These are phyloP conservation scores for Cryptocephalus primarius DNA, from an alignment of 2,888 invertebrate species.

Conservation along the genomic window DNA sequence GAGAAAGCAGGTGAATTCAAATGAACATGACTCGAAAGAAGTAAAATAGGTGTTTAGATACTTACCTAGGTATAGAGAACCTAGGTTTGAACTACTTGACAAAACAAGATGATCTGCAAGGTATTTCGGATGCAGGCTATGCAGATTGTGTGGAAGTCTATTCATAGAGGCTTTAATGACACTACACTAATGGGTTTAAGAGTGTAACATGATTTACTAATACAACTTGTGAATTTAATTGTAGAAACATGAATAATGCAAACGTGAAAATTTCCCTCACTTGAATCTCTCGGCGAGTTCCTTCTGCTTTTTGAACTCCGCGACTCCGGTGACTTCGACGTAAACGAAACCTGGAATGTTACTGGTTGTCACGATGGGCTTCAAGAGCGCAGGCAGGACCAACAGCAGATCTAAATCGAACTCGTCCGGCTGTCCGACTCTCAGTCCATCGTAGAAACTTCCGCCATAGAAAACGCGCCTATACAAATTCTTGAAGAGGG, in stretches of 20 bases:
- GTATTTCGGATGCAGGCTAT: slow-evolving; percentile 10
- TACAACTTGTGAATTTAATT: too few species aligned
- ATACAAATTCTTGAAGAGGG: slow-evolving; percentile 27
- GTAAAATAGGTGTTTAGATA: slow-evolving; percentile 5
- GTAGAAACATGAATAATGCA: too few species aligned
- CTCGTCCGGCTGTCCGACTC: slow-evolving; percentile 47
- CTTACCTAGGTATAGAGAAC: slow-evolving; percentile 1
- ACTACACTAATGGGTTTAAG: too few species aligned
- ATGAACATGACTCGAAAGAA: slow-evolving; percentile 2
- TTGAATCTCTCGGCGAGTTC: too few species aligned
- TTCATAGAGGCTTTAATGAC: too few species aligned
- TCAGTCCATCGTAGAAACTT: slow-evolving; percentile 50
- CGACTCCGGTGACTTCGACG: slow-evolving; percentile 13
- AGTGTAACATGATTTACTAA: too few species aligned
- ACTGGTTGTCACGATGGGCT: slow-evolving; percentile 25
- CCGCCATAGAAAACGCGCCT: slow-evolving; percentile 40
- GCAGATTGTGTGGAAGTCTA: slow-evolving; percentile 4
- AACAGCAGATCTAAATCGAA: slow-evolving; percentile 51
- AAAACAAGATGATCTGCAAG: slow-evolving; percentile 8
- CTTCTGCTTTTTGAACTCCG: too few species aligned
- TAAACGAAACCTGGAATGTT: slow-evolving; percentile 39
- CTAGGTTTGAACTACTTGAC: slow-evolving; percentile 1
- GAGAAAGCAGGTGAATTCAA: slow-evolving; percentile 1
- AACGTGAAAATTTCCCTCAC: too few species aligned
- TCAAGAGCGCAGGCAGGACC: slow-evolving; percentile 39